These are phyloP conservation scores for Acrocephalus kingi DNA, from an alignment of 2,113 vertebrate species.

Conservation along the genomic window DNA sequence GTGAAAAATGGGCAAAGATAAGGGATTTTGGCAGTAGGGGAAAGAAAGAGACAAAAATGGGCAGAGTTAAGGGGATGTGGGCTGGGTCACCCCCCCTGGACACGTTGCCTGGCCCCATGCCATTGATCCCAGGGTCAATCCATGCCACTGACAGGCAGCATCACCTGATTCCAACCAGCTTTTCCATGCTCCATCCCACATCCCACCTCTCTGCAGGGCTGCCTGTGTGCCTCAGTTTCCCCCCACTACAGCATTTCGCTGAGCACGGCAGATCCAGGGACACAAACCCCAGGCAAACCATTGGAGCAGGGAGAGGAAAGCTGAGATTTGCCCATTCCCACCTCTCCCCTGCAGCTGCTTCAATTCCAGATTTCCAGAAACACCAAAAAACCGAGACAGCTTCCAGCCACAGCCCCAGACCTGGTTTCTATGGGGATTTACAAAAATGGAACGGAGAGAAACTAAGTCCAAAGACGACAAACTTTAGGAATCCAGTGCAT, in stretches of 20 bases:
- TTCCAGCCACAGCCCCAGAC: slow-evolving; percentile 6
- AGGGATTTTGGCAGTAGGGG: not conserved
- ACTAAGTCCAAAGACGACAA: not conserved
- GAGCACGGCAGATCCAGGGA: not conserved
- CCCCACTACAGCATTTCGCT: fast-evolving
- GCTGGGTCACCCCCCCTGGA: not conserved
- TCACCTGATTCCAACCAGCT: not conserved
- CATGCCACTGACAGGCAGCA: not conserved
- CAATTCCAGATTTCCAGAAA: slow-evolving; percentile 57
- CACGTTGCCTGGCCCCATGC: fast-evolving
- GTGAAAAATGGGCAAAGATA: not conserved
- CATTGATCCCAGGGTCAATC: not conserved
- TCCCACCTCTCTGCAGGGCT: not conserved
- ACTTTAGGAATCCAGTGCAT: fast-evolving
- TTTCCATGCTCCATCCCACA: not conserved
- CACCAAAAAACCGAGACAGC: not conserved
- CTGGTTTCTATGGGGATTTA: slow-evolving; percentile 47
- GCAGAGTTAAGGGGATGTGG: not conserved
- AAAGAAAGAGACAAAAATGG: not conserved
- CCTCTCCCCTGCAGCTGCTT: not conserved
- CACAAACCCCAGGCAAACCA: fast-evolving
- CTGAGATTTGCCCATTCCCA: not conserved
- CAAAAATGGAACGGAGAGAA: fast-evolving
- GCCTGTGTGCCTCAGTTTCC: not conserved
- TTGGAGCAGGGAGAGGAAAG: not conserved